Conservation (phyloP, 2,888 invertebrate species). For the Drosophila eohydei region DNA sequence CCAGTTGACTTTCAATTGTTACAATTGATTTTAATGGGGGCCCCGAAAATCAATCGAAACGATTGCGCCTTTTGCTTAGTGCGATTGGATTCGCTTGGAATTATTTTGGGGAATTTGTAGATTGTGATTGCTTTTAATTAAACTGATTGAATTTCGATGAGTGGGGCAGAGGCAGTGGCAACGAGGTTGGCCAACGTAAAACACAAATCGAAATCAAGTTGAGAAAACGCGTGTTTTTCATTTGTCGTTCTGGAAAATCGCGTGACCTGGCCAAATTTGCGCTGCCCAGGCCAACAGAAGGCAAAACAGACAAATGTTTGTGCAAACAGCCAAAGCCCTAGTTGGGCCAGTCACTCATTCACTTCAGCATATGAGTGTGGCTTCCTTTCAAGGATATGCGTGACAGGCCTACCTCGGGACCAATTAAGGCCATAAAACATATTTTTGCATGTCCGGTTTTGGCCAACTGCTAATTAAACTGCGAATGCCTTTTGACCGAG, state of each 20-base stretch:
- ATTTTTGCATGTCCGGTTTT: conserved; percentile 66
- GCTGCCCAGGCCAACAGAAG: conserved; percentile 18
- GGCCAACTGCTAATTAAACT: conserved; percentile 59
- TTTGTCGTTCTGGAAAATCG: conserved; percentile 37
- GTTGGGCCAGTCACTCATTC: conserved; percentile 38
- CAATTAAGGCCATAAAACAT: conserved; percentile 59
- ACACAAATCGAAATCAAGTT: conserved; percentile 20
- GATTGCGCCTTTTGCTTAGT: conserved; percentile 62
- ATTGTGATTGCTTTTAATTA: conserved; percentile 78
- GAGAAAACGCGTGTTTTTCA: conserved; percentile 40
- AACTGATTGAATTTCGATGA: conserved; percentile 69
- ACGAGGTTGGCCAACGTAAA: not conserved
- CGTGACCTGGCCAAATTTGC: conserved; percentile 64
- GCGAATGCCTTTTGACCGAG: conserved; percentile 28
- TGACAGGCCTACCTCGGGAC: conserved; percentile 47
- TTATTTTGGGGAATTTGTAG: conserved; percentile 33
- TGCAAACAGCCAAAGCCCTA: conserved; percentile 60
- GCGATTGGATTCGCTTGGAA: conserved; percentile 51
- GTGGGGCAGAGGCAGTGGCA: not conserved
- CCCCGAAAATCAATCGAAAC: conserved; percentile 66
- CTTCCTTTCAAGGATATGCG: conserved; percentile 49
- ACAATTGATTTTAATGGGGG: conserved; percentile 64
- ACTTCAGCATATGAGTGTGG: conserved; percentile 36
- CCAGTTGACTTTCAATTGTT: conserved; percentile 68
- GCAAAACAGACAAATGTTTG: conserved; percentile 67